Evolutionary conservation across 2,113 vertebrate species (phyloP).

Genomic region (Myotis davidii): DNA sequence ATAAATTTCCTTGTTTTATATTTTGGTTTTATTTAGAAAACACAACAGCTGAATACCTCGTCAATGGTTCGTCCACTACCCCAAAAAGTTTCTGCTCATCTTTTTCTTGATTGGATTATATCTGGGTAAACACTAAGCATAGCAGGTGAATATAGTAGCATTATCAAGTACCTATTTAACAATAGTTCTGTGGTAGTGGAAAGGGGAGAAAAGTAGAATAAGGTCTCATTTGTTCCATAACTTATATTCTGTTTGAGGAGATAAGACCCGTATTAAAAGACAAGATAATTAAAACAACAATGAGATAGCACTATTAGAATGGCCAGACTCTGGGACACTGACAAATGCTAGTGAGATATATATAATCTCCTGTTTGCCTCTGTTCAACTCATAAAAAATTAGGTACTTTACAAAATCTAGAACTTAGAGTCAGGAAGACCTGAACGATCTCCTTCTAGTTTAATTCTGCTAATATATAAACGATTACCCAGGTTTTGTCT

Average conservation of each 20-base stretch:
- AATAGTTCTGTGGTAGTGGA: not conserved
- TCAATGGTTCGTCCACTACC: not conserved
- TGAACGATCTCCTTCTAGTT: not conserved
- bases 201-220: not conserved
- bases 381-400: not conserved
- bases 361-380: not conserved
- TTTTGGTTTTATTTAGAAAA: slow-evolving; percentile 32
- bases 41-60: not conserved
- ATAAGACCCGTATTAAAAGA: not conserved
- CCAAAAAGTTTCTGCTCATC: not conserved
- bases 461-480: not conserved
- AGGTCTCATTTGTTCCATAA: not conserved
- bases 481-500: not conserved
- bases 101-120: not conserved
- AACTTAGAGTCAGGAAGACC: not conserved
- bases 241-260: not conserved
- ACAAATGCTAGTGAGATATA: not conserved
- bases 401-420: not conserved
- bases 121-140: not conserved
- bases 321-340: not conserved
- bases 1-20: slow-evolving; percentile 7
- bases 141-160: not conserved
- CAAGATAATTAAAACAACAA: not conserved
- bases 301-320: not conserved
- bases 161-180: not conserved